These are phyloP conservation scores for Tiliacea aurago DNA, from an alignment of 2,888 invertebrate genomes.

Conservation along the genomic window DNA sequence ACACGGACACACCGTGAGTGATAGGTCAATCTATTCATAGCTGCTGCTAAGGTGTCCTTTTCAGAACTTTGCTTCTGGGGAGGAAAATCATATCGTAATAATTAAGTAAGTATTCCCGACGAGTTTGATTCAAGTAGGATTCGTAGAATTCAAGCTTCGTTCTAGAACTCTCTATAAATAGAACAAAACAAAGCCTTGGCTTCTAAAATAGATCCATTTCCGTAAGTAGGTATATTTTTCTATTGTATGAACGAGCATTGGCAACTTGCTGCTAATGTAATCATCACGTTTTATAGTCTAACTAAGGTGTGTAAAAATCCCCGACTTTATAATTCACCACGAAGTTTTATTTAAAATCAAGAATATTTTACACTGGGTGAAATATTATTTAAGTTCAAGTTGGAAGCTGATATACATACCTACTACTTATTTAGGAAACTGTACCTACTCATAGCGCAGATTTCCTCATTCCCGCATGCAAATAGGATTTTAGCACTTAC, in stretches of 20 bases:
- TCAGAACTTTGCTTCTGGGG: constrained; percentile 15
- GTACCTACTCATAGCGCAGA: not conserved
- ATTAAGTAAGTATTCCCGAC: not conserved
- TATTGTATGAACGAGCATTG: not conserved
- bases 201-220: not conserved
- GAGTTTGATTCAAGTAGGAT: constrained; percentile 12
- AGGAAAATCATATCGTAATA: constrained; percentile 19
- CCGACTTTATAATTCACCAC: too few relatives aligned
- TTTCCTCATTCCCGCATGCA: not conserved
- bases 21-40: constrained; percentile 34
- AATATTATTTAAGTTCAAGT: too few relatives aligned
- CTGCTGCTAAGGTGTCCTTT: constrained; percentile 5
- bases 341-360: too few relatives aligned
- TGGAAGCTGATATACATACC: too few relatives aligned
- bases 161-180: not conserved
- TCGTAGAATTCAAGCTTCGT: constrained; percentile 1
- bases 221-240: not conserved
- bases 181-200: not conserved
- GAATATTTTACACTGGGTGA: too few relatives aligned
- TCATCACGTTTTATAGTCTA: constrained; percentile 5
- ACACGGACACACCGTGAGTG: not conserved
- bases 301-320: too few relatives aligned
- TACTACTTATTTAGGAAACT: too few relatives aligned
- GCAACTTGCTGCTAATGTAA: not conserved
- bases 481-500: not conserved